Base-by-base conservation (phyloP, 2,888 invertebrate species). In the Cynaeus angustus region DNA sequence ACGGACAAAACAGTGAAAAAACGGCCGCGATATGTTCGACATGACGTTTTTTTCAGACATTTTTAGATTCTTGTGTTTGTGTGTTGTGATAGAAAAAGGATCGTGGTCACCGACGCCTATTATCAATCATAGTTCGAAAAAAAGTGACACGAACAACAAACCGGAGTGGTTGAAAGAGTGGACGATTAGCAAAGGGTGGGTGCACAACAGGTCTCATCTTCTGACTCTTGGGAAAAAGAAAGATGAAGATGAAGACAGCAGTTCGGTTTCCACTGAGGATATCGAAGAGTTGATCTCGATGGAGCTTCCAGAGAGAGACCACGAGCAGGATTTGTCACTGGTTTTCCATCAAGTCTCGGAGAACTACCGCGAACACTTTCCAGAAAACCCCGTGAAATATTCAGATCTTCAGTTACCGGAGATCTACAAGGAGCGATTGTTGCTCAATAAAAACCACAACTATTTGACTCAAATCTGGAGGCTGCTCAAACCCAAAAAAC, bases 101-200 rank as follows among this genome's bases (percentile, higher is more conserved):
- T 81, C 83, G 4, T 84, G 83, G 83, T 77, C 82, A 3, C 83
- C 81, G 4, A 74, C 26, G 7, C 48, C 28, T n/a, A 38, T 43
- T 8, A 30, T 21, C 21, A 13, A 66, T 72, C 16, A 50, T 68
- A 62, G 21, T 28, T 46, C 53, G 0, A 55, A 16, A 33, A 55
- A 13, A 55, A 55, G 8, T 4, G 43, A 37, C 10, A 59, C n/a
- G 33, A 13, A 8, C 7, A 28, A n/a, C 6, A 83, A 81, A 75
- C 83, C 84, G 0, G 84, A 83, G 68, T 85, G 85, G 85, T 70
- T 84, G 45, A 85, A 84, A 66, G 85, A 85, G 72, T 85, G 85
- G 85, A 85, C 85, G 0, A 84, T 85, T n/a, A 84, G 84, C 65
- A 85, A 85, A 70, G 85, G 85, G 1, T 85, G 85, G 85, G 82